A percentile compares a stretch with the other conserved stretches of the same genome.
Conservation (phyloP, 2,888 invertebrate species). For the Miltochrista miniata region DNA sequence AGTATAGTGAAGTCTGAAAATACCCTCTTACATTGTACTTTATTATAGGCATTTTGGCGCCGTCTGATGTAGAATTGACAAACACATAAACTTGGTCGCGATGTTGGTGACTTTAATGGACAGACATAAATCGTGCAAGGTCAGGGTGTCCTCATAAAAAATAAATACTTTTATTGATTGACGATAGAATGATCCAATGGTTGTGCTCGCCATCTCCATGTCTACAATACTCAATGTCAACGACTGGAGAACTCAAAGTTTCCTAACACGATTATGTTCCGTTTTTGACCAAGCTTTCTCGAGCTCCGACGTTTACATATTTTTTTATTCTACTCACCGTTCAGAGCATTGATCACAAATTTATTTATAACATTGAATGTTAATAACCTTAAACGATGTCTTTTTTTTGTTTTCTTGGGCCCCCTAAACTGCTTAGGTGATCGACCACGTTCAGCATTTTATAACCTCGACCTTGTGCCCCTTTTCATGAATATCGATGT, state of each 20-base stretch:
- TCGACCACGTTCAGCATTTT: constrained; percentile 4
- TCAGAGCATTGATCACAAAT: background rate
- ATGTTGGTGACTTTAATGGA: constrained; percentile 17
- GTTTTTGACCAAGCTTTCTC: too few species aligned
- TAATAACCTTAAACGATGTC: constrained; percentile 26
- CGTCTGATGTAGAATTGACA: constrained; percentile 28
- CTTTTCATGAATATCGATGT: constrained; percentile 18
- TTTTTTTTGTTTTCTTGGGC: constrained; percentile 14
- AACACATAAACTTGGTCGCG: constrained; percentile 27
- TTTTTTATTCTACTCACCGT: too few species aligned
- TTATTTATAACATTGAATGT: constrained; percentile 12
- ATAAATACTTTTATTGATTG: constrained; percentile 29
- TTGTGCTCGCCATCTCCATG: too few species aligned
- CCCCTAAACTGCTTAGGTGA: constrained; percentile 1
- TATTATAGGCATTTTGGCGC: background rate
- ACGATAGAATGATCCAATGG: background rate
- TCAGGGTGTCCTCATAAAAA: constrained; percentile 29
- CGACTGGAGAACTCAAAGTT: too few species aligned
- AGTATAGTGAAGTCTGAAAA: background rate
- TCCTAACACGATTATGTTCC: too few species aligned
- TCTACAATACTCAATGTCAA: too few species aligned
- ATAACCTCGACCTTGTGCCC: constrained; percentile 24
- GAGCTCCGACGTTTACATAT: too few species aligned
- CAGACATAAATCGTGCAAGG: constrained; percentile 23
- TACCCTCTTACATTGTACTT: background rate